These are phyloP conservation scores for Drosophila littoralis DNA, from an alignment of 1,140 invertebrate genomes.

Conservation along the genomic window DNA sequence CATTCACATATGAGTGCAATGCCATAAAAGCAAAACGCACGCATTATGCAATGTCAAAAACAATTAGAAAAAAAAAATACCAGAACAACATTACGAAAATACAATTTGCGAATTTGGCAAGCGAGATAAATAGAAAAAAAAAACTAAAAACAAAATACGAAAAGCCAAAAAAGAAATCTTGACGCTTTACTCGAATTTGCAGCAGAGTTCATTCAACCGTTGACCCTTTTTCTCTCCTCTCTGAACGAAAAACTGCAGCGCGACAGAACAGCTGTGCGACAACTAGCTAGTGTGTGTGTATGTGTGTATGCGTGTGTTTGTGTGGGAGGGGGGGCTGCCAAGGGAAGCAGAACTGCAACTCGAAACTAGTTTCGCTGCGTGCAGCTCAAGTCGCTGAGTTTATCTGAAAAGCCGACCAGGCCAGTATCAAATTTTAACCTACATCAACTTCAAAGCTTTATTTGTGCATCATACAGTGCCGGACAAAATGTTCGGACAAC, in stretches of 20 bases:
- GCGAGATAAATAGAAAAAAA: conserved; percentile 9
- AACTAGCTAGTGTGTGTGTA: conserved; percentile 24
- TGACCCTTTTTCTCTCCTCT: conserved; percentile 74
- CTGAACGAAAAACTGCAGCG: conserved; percentile 40
- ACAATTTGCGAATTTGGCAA: conserved; percentile 57
- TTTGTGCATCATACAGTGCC: conserved; percentile 15
- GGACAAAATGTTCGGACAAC: too few relatives aligned
- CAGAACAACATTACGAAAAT: conserved; percentile 49
- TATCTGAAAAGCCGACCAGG: conserved; percentile 38
- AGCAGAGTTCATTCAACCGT: conserved; percentile 75
- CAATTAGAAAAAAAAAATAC: conserved; percentile 17
- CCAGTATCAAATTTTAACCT: conserved; percentile 52
- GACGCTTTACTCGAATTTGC: conserved; percentile 61
- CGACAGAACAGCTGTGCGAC: conserved; percentile 61
- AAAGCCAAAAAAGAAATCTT: conserved; percentile 40
- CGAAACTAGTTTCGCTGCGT: conserved; percentile 65
- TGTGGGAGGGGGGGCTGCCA: not conserved
- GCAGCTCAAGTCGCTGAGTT: conserved; percentile 28
- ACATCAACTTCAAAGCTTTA: conserved; percentile 51
- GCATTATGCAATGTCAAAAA: conserved; percentile 54
- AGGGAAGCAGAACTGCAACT: conserved; percentile 8
- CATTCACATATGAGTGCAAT: conserved; percentile 38
- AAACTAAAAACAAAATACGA: not conserved
- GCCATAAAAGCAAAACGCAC: conserved; percentile 34
- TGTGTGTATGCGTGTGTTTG: not conserved